Evolutionary conservation across 2,888 invertebrate genomes (phyloP).

Genomic region (Volucella inanis): DNA sequence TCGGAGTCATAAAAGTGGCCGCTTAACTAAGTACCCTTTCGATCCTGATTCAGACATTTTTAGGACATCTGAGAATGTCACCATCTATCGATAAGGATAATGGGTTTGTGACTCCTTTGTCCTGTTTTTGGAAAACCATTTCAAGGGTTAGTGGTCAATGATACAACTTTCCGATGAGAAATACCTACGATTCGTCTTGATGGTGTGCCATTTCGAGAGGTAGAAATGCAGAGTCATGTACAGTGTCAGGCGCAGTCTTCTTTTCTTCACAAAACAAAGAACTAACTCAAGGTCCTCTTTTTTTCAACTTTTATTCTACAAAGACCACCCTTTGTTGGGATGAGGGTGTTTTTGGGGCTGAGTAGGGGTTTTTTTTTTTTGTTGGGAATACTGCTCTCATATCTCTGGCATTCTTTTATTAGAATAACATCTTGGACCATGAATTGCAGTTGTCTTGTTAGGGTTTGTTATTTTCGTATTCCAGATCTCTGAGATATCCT

Average conservation of each 20-base stretch:
- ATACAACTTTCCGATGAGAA: not conserved
- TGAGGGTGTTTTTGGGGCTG: not conserved
- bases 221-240: constrained; percentile 18
- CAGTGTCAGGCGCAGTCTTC: constrained; percentile 1
- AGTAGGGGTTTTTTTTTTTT: not conserved
- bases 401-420: constrained; percentile 48
- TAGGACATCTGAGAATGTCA: constrained; percentile 4
- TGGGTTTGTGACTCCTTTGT: constrained; percentile 17
- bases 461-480: constrained; percentile 36
- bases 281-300: not conserved
- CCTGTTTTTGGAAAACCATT: constrained; percentile 19
- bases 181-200: not conserved
- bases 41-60: constrained; percentile 3
- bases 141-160: constrained; percentile 1
- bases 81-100: constrained; percentile 30
- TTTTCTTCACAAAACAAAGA: constrained; percentile 6
- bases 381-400: not conserved
- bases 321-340: not conserved
- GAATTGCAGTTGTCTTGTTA: constrained; percentile 67
- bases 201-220: constrained; percentile 8
- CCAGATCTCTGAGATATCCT: constrained; percentile 36
- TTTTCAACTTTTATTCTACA: not conserved
- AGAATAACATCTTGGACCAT: constrained; percentile 68
- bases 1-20: constrained; percentile 3
- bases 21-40: not conserved